These are phyloP conservation scores for Bombyx mori DNA, from an alignment of 1,140 invertebrate genomes.

Conservation along the genomic window DNA sequence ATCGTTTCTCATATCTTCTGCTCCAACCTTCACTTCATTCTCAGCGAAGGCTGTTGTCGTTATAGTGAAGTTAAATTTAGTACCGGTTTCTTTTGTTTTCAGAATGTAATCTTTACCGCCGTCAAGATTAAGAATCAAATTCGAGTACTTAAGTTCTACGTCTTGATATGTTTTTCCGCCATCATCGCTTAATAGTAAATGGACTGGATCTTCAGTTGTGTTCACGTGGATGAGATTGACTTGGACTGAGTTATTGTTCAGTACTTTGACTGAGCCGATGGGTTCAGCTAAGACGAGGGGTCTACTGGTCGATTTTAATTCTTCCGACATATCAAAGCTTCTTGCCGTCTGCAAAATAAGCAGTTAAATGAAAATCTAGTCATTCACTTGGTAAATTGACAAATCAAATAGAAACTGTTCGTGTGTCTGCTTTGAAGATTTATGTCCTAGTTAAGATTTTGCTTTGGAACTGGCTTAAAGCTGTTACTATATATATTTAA, in stretches of 20 bases:
- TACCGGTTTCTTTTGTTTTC: conserved; percentile 64
- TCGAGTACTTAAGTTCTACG: conserved; percentile 52
- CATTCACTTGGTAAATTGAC: background rate
- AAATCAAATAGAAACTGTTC: background rate
- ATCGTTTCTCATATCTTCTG: conserved; percentile 28
- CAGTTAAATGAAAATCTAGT: too few species aligned
- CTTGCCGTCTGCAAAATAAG: conserved; percentile 8
- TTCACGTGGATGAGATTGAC: conserved; percentile 57
- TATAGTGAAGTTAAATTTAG: conserved; percentile 63
- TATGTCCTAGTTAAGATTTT: background rate
- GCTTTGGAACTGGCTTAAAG: too few species aligned
- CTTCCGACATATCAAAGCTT: conserved; percentile 25
- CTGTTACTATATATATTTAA: too few species aligned
- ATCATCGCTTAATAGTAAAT: conserved; percentile 56
- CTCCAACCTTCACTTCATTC: conserved; percentile 31
- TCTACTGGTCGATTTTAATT: conserved; percentile 21
- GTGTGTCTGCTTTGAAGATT: background rate
- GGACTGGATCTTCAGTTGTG: conserved; percentile 47
- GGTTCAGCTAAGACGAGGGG: conserved; percentile 55
- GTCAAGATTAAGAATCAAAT: conserved; percentile 53
- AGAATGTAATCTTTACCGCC: conserved; percentile 62
- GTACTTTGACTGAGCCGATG: conserved; percentile 56
- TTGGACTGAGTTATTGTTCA: conserved; percentile 64
- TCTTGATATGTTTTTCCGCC: conserved; percentile 51
- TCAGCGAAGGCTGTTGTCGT: conserved; percentile 35